These are phyloP conservation scores for Amazonetta brasiliensis DNA, from an alignment of 2,797 vertebrate genomes.

Conservation along the genomic window DNA sequence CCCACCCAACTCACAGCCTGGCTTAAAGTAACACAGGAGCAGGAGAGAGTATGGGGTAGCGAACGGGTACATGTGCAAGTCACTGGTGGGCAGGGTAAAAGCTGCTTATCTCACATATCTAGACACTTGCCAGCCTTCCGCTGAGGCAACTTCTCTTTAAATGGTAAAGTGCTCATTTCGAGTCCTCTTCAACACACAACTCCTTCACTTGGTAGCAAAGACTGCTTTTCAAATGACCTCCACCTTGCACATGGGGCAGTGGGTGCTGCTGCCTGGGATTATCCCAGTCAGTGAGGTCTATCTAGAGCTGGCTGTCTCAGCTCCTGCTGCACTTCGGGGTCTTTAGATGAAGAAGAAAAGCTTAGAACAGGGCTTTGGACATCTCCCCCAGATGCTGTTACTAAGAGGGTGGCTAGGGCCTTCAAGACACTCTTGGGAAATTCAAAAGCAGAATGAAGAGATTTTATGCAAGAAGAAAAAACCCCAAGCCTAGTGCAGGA, in stretches of 20 bases:
- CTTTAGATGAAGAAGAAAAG: neutral
- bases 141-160: neutral
- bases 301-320: neutral
- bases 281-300: neutral
- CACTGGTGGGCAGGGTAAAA: neutral
- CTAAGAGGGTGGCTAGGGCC: neutral
- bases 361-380: neutral
- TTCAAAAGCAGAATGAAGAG: neutral
- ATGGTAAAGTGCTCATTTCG: neutral
- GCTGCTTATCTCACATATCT: neutral
- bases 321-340: neutral
- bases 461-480: neutral
- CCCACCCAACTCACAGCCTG: neutral
- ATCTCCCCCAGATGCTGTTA: neutral
- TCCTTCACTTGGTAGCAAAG: neutral
- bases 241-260: neutral
- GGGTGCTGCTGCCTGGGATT: neutral
- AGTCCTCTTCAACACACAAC: neutral
- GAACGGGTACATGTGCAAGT: neutral
- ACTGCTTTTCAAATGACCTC: neutral
- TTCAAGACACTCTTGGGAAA: neutral
- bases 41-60: neutral
- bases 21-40: neutral
- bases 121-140: neutral
- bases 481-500: neutral